Evolutionary conservation across 1,140 invertebrate genomes (phyloP).

Genomic region (Homalodisca vitripennis): DNA sequence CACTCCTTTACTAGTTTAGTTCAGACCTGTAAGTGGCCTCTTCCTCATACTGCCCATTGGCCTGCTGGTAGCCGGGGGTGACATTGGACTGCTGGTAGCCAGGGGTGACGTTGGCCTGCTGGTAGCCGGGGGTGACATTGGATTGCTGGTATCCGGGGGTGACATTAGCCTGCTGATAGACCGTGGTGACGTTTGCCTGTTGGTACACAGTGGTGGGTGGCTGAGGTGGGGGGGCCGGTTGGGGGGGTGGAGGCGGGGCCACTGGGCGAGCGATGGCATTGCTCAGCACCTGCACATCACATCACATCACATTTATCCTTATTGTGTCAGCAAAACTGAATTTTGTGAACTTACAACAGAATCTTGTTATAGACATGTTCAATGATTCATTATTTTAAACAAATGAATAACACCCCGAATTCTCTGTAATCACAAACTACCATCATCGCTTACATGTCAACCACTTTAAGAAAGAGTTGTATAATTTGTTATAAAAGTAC

Average conservation of each 20-base stretch:
- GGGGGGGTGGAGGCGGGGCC: constrained; percentile 33
- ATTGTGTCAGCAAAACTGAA: too few relatives aligned
- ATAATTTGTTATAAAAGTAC: too few relatives aligned
- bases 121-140: constrained; percentile 36
- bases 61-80: constrained; percentile 39
- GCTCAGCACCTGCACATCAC: constrained; percentile 32
- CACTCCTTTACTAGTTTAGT: too few relatives aligned
- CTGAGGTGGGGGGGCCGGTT: constrained; percentile 33
- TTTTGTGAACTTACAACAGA: too few relatives aligned
- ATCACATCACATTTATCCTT: too few relatives aligned
- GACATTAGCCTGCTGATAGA: constrained; percentile 42
- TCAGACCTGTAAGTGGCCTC: constrained; percentile 46
- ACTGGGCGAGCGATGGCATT: constrained; percentile 18
- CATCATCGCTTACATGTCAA: too few relatives aligned
- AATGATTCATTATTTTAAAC: too few relatives aligned
- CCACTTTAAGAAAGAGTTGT: too few relatives aligned
- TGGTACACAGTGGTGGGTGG: constrained; percentile 25
- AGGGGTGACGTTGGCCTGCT: constrained; percentile 43
- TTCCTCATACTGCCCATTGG: constrained; percentile 43
- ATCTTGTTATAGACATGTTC: too few relatives aligned
- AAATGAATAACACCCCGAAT: too few relatives aligned
- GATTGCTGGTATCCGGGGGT: constrained; percentile 21
- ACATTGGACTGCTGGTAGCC: constrained; percentile 28
- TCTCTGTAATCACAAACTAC: too few relatives aligned
- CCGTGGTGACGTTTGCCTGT: constrained; percentile 30